phyloP scores from a whole-genome alignment of 2,797 vertebrate species.

The Prunella strophiata region DNA sequence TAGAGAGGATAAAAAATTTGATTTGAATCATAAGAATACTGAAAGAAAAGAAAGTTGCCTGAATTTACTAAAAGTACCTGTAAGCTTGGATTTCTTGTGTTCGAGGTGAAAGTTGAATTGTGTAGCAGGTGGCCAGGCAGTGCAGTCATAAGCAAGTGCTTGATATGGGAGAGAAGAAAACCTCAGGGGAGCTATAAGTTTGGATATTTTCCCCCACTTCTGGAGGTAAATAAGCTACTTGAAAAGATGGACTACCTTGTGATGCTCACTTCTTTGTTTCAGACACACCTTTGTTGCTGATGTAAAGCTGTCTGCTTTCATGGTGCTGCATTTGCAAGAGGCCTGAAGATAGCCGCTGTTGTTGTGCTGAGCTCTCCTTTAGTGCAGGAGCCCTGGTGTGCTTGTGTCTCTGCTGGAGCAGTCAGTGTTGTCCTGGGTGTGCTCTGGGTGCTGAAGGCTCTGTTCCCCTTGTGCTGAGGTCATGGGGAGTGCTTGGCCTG shows the following conservation, averaged over 20 bases:
- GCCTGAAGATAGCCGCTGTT: fast-evolving
- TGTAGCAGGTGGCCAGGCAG: background rate
- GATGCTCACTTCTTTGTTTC: background rate
- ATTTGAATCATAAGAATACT: background rate
- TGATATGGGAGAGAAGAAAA: background rate
- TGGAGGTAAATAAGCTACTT: background rate
- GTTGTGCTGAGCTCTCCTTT: background rate
- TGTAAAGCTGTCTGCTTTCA: background rate
- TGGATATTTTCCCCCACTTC: background rate
- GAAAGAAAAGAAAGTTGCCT: background rate
- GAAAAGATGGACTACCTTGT: background rate
- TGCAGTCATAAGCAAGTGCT: background rate
- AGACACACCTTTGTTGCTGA: background rate
- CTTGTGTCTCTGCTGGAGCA: background rate
- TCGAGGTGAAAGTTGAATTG: background rate
- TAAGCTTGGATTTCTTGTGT: background rate
- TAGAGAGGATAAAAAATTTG: background rate
- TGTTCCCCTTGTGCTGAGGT: background rate
- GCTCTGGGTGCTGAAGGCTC: background rate
- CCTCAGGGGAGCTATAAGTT: background rate
- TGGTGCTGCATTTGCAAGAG: background rate
- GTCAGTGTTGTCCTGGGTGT: background rate
- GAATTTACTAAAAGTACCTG: background rate
- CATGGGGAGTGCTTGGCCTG: background rate
- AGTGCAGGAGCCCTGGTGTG: background rate